Conservation (phyloP, 1,140 invertebrate species). For the Eumeta japonica region DNA sequence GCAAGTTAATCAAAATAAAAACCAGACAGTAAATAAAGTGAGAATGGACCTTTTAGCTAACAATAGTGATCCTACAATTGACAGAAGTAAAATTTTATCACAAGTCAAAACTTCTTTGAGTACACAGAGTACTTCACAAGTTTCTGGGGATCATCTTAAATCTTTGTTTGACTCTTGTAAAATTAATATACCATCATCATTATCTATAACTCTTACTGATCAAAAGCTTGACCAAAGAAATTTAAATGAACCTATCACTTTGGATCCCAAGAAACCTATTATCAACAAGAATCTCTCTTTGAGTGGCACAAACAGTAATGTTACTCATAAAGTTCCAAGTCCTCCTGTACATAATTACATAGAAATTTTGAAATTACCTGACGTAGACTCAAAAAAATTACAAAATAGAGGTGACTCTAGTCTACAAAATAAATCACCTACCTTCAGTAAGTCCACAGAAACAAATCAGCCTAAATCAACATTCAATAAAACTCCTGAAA, state of each 20-base stretch:
- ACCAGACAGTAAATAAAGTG: conserved; percentile 30
- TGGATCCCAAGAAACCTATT: conserved; percentile 36
- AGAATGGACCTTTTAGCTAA: conserved; percentile 50
- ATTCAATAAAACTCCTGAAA: neutral
- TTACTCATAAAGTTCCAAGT: conserved; percentile 43
- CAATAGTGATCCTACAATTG: conserved; percentile 48
- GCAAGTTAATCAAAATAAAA: conserved; percentile 26
- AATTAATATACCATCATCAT: conserved; percentile 61
- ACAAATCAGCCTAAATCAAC: neutral
- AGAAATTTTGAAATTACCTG: conserved; percentile 61
- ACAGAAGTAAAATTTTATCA: conserved; percentile 46
- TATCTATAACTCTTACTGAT: conserved; percentile 61
- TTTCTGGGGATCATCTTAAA: conserved; percentile 53
- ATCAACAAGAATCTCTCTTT: conserved; percentile 37
- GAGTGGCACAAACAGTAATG: conserved; percentile 19
- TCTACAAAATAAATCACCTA: conserved; percentile 23
- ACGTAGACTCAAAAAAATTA: conserved; percentile 38
- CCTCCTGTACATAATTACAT: conserved; percentile 62
- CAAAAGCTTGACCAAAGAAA: conserved; percentile 45
- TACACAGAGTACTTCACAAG: conserved; percentile 18
- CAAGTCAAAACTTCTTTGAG: conserved; percentile 42
- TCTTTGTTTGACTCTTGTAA: conserved; percentile 61
- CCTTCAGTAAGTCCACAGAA: conserved; percentile 14
- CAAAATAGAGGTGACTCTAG: conserved; percentile 20
- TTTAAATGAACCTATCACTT: conserved; percentile 20